Evolutionary conservation across 1,140 invertebrate species (phyloP).

Genomic region (Stegodyphus dumicola): DNA sequence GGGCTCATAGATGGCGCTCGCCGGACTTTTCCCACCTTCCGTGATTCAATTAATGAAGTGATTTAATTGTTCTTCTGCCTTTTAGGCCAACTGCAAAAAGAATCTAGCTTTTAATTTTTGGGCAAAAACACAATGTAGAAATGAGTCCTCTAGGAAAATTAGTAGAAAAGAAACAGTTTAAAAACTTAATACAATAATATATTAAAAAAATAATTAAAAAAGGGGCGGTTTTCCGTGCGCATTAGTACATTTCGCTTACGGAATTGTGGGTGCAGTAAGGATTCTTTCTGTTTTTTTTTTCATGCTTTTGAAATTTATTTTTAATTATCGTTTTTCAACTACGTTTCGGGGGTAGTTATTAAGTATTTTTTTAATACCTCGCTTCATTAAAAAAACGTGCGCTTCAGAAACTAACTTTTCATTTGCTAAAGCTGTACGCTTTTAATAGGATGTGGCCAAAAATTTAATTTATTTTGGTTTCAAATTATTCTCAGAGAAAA

Average conservation of each 20-base stretch:
- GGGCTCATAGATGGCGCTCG: constrained; percentile 12
- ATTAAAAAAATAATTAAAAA: constrained; percentile 60
- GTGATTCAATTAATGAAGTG: constrained; percentile 60
- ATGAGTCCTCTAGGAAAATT: constrained; percentile 27
- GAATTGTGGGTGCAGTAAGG: not conserved
- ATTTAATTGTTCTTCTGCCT: constrained; percentile 57
- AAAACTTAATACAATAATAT: constrained; percentile 61
- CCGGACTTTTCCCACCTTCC: constrained; percentile 34
- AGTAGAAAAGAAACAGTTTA: constrained; percentile 60
- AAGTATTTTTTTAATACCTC: constrained; percentile 16
- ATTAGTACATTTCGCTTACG: constrained; percentile 20
- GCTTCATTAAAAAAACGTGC: constrained; percentile 56
- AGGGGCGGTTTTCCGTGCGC: constrained; percentile 40
- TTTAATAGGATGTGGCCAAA: constrained; percentile 45
- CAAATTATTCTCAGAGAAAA: constrained; percentile 27
- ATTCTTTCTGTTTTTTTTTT: constrained; percentile 24
- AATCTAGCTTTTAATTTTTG: constrained; percentile 50
- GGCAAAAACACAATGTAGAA: constrained; percentile 40
- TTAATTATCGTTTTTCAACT: constrained; percentile 61
- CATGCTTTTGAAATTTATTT: constrained; percentile 56
- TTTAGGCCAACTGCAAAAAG: constrained; percentile 18
- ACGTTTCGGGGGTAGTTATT: constrained; percentile 42
- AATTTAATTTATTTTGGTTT: constrained; percentile 61
- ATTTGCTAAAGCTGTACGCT: not conserved
- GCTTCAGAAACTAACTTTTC: constrained; percentile 59